Percentiles rank a stretch among this genome's conserved stretches.
Conservation (phyloP, 2,888 invertebrate species). For the Aethes cnicana region DNA sequence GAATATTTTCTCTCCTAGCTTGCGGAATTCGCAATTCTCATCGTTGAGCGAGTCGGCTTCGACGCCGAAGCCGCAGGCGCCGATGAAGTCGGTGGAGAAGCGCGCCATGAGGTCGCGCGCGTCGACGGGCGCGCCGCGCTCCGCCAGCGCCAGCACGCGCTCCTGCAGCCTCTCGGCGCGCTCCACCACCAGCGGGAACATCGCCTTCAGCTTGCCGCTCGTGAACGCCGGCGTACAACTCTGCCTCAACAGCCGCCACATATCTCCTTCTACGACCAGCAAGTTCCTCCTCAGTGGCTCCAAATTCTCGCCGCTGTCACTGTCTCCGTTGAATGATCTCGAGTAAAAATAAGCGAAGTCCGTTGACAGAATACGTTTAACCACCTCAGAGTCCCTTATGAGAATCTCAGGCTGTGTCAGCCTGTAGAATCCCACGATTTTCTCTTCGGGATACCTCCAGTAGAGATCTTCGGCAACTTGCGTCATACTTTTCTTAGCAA, state of each 20-base stretch:
- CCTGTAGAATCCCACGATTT: constrained; percentile 24
- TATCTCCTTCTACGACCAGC: constrained; percentile 21
- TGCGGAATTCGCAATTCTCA: constrained; percentile 8
- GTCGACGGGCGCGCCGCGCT: neutral
- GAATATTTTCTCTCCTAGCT: constrained; percentile 24
- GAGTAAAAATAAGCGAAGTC: constrained; percentile 25
- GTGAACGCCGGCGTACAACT: constrained; percentile 21
- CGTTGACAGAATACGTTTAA: constrained; percentile 11
- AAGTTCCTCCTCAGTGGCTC: constrained; percentile 30
- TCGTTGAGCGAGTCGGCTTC: constrained; percentile 29
- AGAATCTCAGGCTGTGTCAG: constrained; percentile 17
- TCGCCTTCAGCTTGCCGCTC: constrained; percentile 16
- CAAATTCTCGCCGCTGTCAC: constrained; percentile 3
- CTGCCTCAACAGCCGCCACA: constrained; percentile 22
- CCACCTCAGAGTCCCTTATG: constrained; percentile 20
- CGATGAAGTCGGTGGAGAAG: constrained; percentile 34
- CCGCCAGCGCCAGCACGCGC: neutral
- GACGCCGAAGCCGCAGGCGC: constrained; percentile 34
- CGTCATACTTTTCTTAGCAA: constrained; percentile 17
- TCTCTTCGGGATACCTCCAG: constrained; percentile 14
- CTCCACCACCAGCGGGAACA: constrained; percentile 23
- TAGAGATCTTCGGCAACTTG: constrained; percentile 15
- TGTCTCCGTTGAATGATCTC: constrained; percentile 9
- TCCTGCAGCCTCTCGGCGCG: constrained; percentile 14
- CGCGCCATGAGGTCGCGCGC: constrained; percentile 33